These are phyloP conservation scores for Nasonovia ribisnigri DNA, from an alignment of 2,888 invertebrate genomes.

Conservation along the genomic window DNA sequence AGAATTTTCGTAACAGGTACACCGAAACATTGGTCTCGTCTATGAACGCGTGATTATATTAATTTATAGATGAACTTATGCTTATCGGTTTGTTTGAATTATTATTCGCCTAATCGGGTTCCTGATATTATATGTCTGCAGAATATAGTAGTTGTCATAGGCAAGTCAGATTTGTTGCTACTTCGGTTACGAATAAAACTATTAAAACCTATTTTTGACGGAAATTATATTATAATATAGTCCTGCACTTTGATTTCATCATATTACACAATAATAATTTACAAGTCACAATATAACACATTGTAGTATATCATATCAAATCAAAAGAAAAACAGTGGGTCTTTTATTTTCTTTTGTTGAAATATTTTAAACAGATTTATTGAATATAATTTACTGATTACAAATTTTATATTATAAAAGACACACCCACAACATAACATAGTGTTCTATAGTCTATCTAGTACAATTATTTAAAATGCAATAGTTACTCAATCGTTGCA, in stretches of 20 bases:
- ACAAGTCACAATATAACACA: not conserved
- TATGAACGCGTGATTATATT: not conserved
- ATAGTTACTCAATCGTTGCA: conserved; percentile 39
- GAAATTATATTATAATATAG: not conserved
- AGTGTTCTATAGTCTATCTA: conserved; percentile 2
- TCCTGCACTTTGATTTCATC: not conserved
- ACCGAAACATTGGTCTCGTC: not conserved
- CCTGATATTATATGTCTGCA: not conserved
- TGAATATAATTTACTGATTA: not conserved
- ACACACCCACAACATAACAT: conserved; percentile 17
- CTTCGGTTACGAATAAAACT: not conserved
- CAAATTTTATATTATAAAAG: conserved; percentile 8
- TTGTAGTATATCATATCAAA: not conserved
- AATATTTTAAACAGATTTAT: conserved; percentile 14
- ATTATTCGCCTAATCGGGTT: not conserved
- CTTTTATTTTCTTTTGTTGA: not conserved
- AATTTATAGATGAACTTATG: not conserved
- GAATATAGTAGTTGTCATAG: not conserved
- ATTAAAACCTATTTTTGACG: not conserved
- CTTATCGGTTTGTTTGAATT: not conserved
- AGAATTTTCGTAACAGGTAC: not conserved
- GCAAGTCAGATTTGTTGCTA: not conserved
- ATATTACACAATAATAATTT: not conserved
- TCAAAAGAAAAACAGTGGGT: not conserved
- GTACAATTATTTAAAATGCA: conserved; percentile 46